Percentiles rank a stretch among this genome's conserved stretches.
These are phyloP conservation scores for Strix uralensis DNA, from an alignment of 2,113 vertebrate genomes.

Conservation along the genomic window DNA sequence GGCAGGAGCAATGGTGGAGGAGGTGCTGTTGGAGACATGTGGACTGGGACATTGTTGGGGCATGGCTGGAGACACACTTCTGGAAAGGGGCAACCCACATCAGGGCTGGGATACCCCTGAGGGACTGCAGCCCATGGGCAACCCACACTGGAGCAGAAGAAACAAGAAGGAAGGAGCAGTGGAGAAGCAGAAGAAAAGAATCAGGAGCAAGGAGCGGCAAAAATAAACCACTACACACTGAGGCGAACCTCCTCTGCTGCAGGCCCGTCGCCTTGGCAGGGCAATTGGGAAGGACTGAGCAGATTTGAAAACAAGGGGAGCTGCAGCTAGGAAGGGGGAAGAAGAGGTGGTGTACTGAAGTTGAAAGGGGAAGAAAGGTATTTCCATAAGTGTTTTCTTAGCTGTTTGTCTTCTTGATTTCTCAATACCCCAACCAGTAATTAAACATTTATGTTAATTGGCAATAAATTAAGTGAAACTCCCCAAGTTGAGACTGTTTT, in stretches of 20 bases:
- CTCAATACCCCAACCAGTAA: background rate
- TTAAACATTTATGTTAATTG: background rate
- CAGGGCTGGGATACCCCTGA: background rate
- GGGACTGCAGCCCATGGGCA: background rate
- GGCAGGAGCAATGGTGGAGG: background rate
- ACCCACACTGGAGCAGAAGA: fast-evolving
- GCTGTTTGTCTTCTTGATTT: background rate
- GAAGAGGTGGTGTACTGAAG: background rate
- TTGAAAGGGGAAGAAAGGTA: background rate
- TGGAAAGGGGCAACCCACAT: background rate
- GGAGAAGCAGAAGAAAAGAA: background rate
- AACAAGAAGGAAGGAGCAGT: background rate
- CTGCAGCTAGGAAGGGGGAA: background rate
- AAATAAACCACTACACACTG: background rate
- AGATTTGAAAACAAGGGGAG: background rate
- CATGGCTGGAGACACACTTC: background rate
- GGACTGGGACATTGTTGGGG: background rate
- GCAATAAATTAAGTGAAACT: background rate
- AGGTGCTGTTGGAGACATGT: background rate
- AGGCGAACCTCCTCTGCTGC: background rate
- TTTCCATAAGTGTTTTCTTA: background rate
- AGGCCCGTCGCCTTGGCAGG: background rate
- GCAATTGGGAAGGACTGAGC: background rate
- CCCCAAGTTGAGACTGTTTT: background rate
- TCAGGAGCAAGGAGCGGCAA: background rate